A percentile compares a stretch with the other conserved stretches of the same genome.
phyloP scores from a whole-genome alignment of 1,140 invertebrate species.

The Drosophila ficusphila region DNA sequence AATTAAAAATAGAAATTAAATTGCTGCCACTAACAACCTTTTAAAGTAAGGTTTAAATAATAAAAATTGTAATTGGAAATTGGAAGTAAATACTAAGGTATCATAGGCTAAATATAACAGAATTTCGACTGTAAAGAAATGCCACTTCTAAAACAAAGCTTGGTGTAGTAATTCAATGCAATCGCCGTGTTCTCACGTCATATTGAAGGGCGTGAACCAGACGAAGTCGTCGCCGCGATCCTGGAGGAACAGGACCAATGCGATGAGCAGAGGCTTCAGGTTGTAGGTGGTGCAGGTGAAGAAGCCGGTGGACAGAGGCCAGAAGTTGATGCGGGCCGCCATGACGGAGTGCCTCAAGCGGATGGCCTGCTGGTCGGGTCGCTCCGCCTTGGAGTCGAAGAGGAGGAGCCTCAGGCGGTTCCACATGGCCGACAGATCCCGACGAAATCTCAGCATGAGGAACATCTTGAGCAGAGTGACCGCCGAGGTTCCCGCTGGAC shows the following conservation, averaged over 20 bases:
- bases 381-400: neutral
- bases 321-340: constrained; percentile 67
- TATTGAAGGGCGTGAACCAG: constrained; percentile 66
- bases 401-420: constrained; percentile 15
- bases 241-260: constrained; percentile 38
- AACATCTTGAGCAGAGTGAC: constrained; percentile 74
- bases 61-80: too few relatives aligned
- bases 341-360: constrained; percentile 24
- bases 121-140: too few relatives aligned
- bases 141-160: too few relatives aligned
- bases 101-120: too few relatives aligned
- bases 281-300: constrained; percentile 60
- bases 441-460: constrained; percentile 49
- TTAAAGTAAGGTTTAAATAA: too few relatives aligned
- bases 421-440: constrained; percentile 48
- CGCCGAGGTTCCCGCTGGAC: constrained; percentile 69
- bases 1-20: neutral
- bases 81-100: too few relatives aligned
- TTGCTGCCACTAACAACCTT: neutral
- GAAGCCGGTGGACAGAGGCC: constrained; percentile 65
- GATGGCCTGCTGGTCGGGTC: constrained; percentile 20
- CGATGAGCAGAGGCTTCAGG: constrained; percentile 62
- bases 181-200: constrained; percentile 77
- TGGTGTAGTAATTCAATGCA: too few relatives aligned
- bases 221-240: constrained; percentile 4